Percentiles rank a stretch among this genome's conserved stretches.
These are phyloP conservation scores for Typhlomys cinereus DNA, from an alignment of 2,113 vertebrate genomes.

Conservation along the genomic window DNA sequence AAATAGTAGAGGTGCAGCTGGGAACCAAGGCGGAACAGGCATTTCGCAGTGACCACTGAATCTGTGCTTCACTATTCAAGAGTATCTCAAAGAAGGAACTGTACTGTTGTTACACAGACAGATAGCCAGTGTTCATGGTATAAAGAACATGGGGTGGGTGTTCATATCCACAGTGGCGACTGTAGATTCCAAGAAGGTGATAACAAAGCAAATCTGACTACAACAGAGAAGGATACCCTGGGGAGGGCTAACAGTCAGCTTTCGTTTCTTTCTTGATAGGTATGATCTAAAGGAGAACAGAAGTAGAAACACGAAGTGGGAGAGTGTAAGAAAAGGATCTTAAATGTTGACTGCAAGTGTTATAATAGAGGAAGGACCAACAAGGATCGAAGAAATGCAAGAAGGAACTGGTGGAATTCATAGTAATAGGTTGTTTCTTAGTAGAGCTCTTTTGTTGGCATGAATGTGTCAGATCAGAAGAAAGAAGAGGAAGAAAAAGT, in stretches of 20 bases:
- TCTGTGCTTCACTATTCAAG: neutral
- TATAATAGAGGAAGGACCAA: neutral
- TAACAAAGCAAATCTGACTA: neutral
- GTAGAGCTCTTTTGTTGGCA: neutral
- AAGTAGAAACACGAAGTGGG: neutral
- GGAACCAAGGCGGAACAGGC: neutral
- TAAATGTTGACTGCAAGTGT: neutral
- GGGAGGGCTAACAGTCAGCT: neutral
- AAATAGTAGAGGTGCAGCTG: neutral
- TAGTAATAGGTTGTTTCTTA: neutral
- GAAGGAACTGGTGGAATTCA: too few relatives aligned
- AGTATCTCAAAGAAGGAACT: neutral
- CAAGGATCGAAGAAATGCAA: neutral
- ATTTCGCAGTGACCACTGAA: neutral
- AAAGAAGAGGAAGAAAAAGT: neutral
- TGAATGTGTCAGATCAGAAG: neutral
- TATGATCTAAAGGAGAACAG: neutral
- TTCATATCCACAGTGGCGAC: neutral
- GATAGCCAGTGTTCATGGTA: too few relatives aligned
- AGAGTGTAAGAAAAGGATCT: neutral
- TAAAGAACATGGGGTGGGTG: neutral
- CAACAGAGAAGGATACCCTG: neutral
- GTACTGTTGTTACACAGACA: accelerated
- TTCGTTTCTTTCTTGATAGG: neutral
- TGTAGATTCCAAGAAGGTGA: neutral